phyloP scores from a whole-genome alignment of 2,888 invertebrate genomes.

The Lithosia quadra region DNA sequence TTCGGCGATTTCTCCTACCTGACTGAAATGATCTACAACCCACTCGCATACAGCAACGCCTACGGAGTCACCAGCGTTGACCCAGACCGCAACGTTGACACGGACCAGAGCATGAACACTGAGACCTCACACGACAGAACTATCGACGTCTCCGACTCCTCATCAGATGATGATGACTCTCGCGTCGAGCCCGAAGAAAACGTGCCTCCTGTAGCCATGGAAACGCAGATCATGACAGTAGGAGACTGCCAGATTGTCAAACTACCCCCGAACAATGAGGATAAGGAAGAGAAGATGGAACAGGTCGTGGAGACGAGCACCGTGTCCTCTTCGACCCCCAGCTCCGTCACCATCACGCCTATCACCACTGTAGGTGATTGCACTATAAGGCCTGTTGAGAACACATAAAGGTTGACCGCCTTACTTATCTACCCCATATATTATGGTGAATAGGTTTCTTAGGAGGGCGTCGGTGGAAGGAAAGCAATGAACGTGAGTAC shows the following conservation, averaged over 20 bases:
- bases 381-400: conserved; percentile 81
- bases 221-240: conserved; percentile 83
- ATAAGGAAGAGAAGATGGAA: conserved; percentile 68
- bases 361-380: conserved; percentile 83
- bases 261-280: conserved; percentile 71
- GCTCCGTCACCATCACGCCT: conserved; percentile 80
- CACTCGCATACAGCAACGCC: conserved; percentile 66
- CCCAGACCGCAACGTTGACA: conserved; percentile 70
- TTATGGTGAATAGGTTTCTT: conserved; percentile 19
- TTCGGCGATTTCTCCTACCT: conserved; percentile 86
- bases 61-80: conserved; percentile 75
- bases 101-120: conserved; percentile 60
- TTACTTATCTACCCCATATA: conserved; percentile 66
- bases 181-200: conserved; percentile 73
- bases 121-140: conserved; percentile 74
- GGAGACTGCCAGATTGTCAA: conserved; percentile 85
- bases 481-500: conserved; percentile 14
- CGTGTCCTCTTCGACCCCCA: conserved; percentile 67
- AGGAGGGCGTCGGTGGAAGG: background rate
- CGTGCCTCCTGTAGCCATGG: conserved; percentile 70
- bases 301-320: conserved; percentile 56
- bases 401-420: conserved; percentile 67
- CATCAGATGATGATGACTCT: conserved; percentile 76
- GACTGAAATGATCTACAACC: conserved; percentile 85
- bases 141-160: conserved; percentile 80